Conservation (phyloP, 1,140 invertebrate species). For the Heliconius hermathena region DNA sequence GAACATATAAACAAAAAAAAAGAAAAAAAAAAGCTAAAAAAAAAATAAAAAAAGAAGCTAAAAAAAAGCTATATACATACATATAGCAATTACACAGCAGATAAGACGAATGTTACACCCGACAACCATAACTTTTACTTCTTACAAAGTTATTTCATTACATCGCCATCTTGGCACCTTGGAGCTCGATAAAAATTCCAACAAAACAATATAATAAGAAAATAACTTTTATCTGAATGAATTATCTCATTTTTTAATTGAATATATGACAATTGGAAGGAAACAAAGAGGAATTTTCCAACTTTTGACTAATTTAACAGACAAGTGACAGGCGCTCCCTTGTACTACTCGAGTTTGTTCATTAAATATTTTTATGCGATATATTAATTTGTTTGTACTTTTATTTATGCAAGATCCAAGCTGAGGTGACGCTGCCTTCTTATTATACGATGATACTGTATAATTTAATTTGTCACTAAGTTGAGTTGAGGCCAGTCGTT, state of each 20-base stretch:
- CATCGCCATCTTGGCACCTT: neutral
- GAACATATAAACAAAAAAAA: too few species aligned
- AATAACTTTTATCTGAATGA: conserved; percentile 1
- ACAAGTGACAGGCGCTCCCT: conserved; percentile 51
- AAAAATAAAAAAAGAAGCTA: too few species aligned
- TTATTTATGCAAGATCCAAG: conserved; percentile 33
- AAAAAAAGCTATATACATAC: too few species aligned
- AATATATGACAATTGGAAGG: conserved; percentile 48
- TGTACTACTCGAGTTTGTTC: conserved; percentile 26
- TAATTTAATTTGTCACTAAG: conserved; percentile 4
- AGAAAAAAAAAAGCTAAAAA: too few species aligned
- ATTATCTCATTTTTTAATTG: conserved; percentile 2
- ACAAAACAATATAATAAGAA: conserved; percentile 6
- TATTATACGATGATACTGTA: conserved; percentile 6
- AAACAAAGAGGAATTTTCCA: conserved; percentile 51
- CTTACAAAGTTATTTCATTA: neutral
- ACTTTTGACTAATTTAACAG: conserved; percentile 61
- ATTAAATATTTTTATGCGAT: conserved; percentile 39
- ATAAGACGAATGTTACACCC: neutral
- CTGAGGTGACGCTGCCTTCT: neutral
- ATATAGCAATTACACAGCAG: neutral
- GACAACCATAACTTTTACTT: neutral
- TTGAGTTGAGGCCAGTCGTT: too few species aligned
- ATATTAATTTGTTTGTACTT: conserved; percentile 41
- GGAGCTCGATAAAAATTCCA: neutral